A percentile compares a stretch with the other conserved stretches of the same genome.
phyloP scores from a whole-genome alignment of 1,140 invertebrate genomes.

The Leptinotarsa texana region DNA sequence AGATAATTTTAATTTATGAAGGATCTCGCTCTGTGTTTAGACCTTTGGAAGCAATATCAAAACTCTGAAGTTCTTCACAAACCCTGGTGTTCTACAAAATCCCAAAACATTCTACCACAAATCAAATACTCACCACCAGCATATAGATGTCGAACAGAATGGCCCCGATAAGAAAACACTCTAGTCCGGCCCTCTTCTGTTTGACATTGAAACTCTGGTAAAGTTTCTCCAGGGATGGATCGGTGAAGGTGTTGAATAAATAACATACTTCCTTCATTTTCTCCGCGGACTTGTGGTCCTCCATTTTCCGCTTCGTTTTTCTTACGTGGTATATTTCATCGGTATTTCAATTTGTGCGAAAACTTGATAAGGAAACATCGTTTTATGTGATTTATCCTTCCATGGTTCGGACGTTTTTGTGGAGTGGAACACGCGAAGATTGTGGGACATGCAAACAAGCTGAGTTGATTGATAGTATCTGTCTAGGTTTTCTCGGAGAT shows the following conservation, averaged over 20 bases:
- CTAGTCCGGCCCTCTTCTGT: conserved; percentile 76
- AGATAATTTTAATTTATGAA: too few relatives aligned
- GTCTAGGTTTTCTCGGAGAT: background rate
- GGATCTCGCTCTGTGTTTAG: too few relatives aligned
- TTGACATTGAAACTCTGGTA: conserved; percentile 77
- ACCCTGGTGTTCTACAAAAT: too few relatives aligned
- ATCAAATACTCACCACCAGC: conserved; percentile 51
- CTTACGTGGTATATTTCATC: background rate
- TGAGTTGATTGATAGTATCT: background rate
- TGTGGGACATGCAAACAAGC: conserved; percentile 1
- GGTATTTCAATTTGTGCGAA: conserved; percentile 1
- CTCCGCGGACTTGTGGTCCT: conserved; percentile 37
- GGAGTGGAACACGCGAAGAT: background rate
- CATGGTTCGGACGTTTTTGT: background rate
- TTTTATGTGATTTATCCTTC: background rate
- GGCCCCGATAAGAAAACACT: conserved; percentile 72
- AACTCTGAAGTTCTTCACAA: too few relatives aligned
- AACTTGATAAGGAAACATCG: background rate
- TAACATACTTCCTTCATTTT: conserved; percentile 48
- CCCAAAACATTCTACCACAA: background rate
- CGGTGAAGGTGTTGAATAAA: conserved; percentile 55
- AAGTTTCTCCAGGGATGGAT: conserved; percentile 69
- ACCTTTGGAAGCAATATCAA: too few relatives aligned
- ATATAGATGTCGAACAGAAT: conserved; percentile 71
- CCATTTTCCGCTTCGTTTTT: conserved; percentile 28